phyloP scores from a whole-genome alignment of 2,888 invertebrate species.

The Amphiduros pacificus region DNA sequence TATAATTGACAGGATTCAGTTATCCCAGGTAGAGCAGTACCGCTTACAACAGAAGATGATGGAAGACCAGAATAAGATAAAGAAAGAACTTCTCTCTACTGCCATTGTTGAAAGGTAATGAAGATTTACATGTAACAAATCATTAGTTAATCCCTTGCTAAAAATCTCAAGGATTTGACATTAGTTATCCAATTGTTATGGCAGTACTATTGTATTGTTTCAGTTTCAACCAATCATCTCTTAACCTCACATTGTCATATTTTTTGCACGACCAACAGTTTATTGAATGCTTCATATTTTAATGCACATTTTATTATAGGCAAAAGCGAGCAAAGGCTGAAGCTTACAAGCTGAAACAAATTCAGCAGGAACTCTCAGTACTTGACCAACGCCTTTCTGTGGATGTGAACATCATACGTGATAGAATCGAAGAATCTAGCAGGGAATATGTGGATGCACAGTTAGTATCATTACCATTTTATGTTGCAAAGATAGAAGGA shows the following conservation, averaged over 20 bases:
- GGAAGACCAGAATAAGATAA: conserved; percentile 78
- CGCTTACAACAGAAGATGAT: conserved; percentile 74
- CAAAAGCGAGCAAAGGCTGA: conserved; percentile 77
- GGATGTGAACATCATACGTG: conserved; percentile 75
- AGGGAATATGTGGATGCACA: conserved; percentile 74
- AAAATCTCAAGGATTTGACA: too few relatives aligned
- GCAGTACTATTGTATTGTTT: too few relatives aligned
- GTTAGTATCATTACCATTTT: too few relatives aligned
- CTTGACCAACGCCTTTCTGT: conserved; percentile 67
- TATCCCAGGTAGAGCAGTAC: conserved; percentile 65
- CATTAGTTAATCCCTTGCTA: neutral
- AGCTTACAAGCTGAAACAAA: conserved; percentile 58
- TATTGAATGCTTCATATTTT: neutral
- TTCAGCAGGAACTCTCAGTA: conserved; percentile 61
- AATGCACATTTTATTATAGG: conserved; percentile 58
- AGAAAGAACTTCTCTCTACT: conserved; percentile 73
- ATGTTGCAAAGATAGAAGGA: too few relatives aligned
- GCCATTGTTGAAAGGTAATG: conserved; percentile 73
- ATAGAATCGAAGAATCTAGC: conserved; percentile 77
- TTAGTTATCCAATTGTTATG: too few relatives aligned
- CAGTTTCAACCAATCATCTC: too few relatives aligned
- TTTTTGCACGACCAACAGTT: too few relatives aligned
- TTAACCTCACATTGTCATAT: too few relatives aligned
- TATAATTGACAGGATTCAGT: conserved; percentile 33
- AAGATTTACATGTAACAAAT: neutral